phyloP scores from a whole-genome alignment of 1,140 invertebrate species.

The Drosophila nigromelanica region DNA sequence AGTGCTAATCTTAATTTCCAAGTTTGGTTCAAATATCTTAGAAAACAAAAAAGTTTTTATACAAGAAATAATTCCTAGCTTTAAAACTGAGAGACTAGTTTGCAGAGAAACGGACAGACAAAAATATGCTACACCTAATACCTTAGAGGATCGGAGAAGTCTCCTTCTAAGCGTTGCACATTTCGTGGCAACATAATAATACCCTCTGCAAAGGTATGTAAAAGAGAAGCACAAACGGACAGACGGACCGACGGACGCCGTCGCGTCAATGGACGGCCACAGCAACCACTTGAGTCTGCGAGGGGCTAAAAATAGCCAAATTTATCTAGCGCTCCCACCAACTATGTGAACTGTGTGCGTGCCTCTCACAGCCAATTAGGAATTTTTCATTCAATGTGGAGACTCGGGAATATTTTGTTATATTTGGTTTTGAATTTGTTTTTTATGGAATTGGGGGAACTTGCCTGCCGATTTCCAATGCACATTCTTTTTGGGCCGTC shows the following conservation, averaged over 20 bases:
- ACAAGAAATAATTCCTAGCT: too few species aligned
- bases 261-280: constrained; percentile 39
- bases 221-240: neutral
- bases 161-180: too few species aligned
- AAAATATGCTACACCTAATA: neutral
- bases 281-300: constrained; percentile 80
- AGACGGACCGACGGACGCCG: constrained; percentile 11
- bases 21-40: too few species aligned
- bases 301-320: constrained; percentile 78
- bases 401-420: constrained; percentile 24
- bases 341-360: constrained; percentile 46
- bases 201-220: neutral
- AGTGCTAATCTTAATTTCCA: too few species aligned
- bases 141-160: too few species aligned
- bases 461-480: constrained; percentile 90
- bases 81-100: too few species aligned
- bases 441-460: constrained; percentile 15
- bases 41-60: too few species aligned
- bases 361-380: constrained; percentile 44
- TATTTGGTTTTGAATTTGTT: constrained; percentile 21
- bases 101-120: too few species aligned
- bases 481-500: constrained; percentile 87
- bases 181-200: neutral
- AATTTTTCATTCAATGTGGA: constrained; percentile 20
- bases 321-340: constrained; percentile 72